Evolutionary conservation across 2,113 vertebrate genomes (phyloP).

Genomic region (Datnioides undecimradiatus): DNA sequence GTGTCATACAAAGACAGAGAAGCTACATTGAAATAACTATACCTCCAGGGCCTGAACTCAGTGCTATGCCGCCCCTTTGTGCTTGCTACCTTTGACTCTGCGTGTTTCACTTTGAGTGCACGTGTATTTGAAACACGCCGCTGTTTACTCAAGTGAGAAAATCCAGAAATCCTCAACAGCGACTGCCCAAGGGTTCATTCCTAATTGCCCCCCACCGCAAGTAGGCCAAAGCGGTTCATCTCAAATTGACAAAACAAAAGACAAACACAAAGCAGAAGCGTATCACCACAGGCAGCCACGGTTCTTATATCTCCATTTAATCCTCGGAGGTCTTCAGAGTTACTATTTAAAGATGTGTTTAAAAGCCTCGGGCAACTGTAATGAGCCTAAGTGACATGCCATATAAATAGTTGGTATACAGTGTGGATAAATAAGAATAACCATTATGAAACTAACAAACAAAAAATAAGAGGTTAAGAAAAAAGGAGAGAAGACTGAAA

Average conservation of each 20-base stretch:
- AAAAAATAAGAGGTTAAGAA: not conserved
- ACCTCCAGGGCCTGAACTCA: slow-evolving; percentile 48
- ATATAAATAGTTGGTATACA: slow-evolving; percentile 28
- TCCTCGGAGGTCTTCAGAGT: slow-evolving; percentile 50
- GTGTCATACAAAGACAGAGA: slow-evolving; percentile 47
- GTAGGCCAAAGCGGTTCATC: slow-evolving; percentile 56
- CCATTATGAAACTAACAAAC: slow-evolving; percentile 15
- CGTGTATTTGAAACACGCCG: slow-evolving; percentile 7
- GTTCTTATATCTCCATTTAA: slow-evolving; percentile 54
- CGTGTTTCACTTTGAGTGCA: slow-evolving; percentile 28
- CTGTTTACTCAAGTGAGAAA: slow-evolving; percentile 50
- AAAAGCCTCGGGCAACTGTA: slow-evolving; percentile 51
- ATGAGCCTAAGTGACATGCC: slow-evolving; percentile 42
- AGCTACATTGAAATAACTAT: slow-evolving; percentile 54
- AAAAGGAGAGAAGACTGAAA: not conserved
- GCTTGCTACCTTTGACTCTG: slow-evolving; percentile 27
- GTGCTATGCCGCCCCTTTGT: slow-evolving; percentile 45
- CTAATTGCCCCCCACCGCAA: slow-evolving; percentile 57
- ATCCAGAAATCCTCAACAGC: slow-evolving; percentile 53
- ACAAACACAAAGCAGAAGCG: slow-evolving; percentile 39
- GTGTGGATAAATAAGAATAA: slow-evolving; percentile 42
- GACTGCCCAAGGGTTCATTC: slow-evolving; percentile 37
- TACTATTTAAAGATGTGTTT: slow-evolving; percentile 55
- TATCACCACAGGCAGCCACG: slow-evolving; percentile 8
- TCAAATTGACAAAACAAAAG: slow-evolving; percentile 57